Base-by-base conservation (phyloP, 2,113 vertebrate species). In the Nettapus auritus region DNA sequence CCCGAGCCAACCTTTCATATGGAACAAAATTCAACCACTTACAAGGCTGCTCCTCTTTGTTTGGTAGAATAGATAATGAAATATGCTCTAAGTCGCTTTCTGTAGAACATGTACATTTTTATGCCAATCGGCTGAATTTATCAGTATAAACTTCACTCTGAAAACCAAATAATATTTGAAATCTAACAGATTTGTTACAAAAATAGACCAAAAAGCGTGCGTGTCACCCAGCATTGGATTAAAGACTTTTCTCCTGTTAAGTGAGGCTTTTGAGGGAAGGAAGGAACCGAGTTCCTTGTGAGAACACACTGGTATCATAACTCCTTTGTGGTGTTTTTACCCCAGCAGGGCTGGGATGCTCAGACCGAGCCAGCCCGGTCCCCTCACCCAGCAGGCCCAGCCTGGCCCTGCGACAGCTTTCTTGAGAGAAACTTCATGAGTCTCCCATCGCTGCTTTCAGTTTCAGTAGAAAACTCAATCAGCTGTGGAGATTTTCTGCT, bases 181-280 rank as follows among this genome's bases (percentile, higher is more conserved):
- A 68, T 26, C 25, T 2, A 4, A 75, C n/a, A 7, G 34, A 0
- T 31, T 80, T 3, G 10, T 46, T 29, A 42, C 57, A 52, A 3
- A 60, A 56, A 20, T 2, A 57, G 78, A 48, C 29, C 25, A 33
- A 38, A 53, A 48, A 11, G 12, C 4, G 13, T 19, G 2, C 20
- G 1, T 1, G 1, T 42, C 0, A 2, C 23, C 26, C 29, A 10
- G 17, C 8, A 3, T 1, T 67, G 31, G 9, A 5, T 22, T 59
- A 66, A 62, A 40, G 13, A 8, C 8, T 26, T 4, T 62, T 29
- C 25, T 21, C 20, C 50, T 15, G 0, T 60, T 73, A 14, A 11
- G 44, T 16, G 13, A 6, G 23, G 26, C 18, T 66, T 31, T 56
- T 21, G 15, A 13, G 55, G 50, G 50, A 69, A 18, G 50, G 20